Percentiles rank a stretch among this genome's conserved stretches.
Evolutionary conservation across 2,888 invertebrate species (phyloP).

Genomic region (Drosophila nr. medialis): DNA sequence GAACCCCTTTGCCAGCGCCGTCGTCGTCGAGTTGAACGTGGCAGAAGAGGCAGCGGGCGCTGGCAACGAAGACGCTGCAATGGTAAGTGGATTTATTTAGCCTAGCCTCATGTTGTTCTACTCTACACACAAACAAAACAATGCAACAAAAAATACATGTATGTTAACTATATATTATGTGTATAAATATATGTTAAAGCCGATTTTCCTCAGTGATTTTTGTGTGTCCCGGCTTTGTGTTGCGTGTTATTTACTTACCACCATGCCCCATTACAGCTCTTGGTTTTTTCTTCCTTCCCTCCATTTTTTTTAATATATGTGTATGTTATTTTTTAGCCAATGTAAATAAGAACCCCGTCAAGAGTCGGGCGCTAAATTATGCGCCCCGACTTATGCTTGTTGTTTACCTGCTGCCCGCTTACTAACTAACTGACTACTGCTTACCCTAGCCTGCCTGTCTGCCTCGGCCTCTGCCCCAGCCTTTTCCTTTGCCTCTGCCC

Average conservation of each 20-base stretch:
- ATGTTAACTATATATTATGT: background rate
- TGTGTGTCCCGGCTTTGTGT: constrained; percentile 47
- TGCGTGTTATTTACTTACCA: constrained; percentile 64
- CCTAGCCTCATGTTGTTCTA: constrained; percentile 40
- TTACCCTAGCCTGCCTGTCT: constrained; percentile 35
- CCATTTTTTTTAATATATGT: constrained; percentile 10
- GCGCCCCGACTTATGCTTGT: constrained; percentile 38
- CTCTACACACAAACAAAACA: constrained; percentile 27
- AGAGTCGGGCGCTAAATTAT: constrained; percentile 64
- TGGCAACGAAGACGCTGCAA: constrained; percentile 64
- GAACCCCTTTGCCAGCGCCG: constrained; percentile 59
- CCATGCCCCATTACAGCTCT: constrained; percentile 43
- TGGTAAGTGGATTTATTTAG: constrained; percentile 73
- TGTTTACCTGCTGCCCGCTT: constrained; percentile 8
- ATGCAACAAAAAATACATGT: constrained; percentile 3
- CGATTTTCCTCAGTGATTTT: constrained; percentile 67
- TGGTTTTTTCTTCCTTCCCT: background rate
- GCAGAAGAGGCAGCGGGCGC: constrained; percentile 27
- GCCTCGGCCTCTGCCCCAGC: constrained; percentile 19
- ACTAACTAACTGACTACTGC: constrained; percentile 12
- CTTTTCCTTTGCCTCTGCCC: constrained; percentile 36
- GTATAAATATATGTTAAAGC: constrained; percentile 45
- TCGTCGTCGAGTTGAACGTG: constrained; percentile 42
- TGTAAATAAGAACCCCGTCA: constrained; percentile 70
- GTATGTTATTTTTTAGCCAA: constrained; percentile 38